A percentile compares a stretch with the other conserved stretches of the same genome.
Evolutionary conservation across 2,888 invertebrate species (phyloP).

Genomic region (Brenthis hecate): DNA sequence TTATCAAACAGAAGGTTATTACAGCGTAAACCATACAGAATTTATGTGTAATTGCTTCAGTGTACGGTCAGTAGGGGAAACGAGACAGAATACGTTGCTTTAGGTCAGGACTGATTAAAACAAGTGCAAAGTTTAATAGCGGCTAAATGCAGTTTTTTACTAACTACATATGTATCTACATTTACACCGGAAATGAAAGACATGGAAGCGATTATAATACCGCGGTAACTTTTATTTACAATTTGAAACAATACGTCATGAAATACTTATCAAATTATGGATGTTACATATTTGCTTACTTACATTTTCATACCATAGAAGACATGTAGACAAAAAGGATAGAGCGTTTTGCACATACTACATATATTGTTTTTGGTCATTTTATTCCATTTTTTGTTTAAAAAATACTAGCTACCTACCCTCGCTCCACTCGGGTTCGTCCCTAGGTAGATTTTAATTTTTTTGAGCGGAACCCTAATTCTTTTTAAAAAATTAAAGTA

Average conservation of each 20-base stretch:
- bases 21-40: neutral
- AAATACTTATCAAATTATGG: neutral
- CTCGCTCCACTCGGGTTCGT: no score
- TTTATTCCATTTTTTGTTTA: no score
- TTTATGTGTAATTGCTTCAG: constrained; percentile 40
- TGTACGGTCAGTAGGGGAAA: constrained; percentile 63
- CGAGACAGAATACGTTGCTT: constrained; percentile 52
- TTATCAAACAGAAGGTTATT: constrained; percentile 16
- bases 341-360: no score
- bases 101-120: constrained; percentile 56
- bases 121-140: constrained; percentile 11
- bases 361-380: no score
- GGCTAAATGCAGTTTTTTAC: neutral
- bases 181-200: neutral
- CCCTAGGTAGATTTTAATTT: no score
- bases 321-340: no score
- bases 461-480: no score
- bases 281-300: no score
- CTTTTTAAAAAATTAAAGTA: no score
- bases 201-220: constrained; percentile 1
- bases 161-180: neutral
- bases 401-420: no score
- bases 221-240: neutral
- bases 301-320: no score
- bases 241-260: neutral